Evolutionary conservation across 2,797 vertebrate species (phyloP), one percentile per base, ranked within the genome.

Genomic region (Todus mexicanus): DNA sequence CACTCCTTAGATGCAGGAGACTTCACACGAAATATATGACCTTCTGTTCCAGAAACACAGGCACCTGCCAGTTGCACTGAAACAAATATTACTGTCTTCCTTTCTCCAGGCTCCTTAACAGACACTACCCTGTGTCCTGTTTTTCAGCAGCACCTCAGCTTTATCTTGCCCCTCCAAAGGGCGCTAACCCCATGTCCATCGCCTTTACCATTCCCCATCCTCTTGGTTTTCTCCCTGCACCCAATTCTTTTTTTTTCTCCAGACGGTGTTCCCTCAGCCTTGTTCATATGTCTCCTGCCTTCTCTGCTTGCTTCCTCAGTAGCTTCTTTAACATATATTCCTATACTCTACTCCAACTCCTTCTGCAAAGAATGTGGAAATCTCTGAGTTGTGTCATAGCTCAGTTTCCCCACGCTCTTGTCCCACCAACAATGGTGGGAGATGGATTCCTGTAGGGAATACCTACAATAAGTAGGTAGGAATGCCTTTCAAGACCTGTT

Each of bases 1-100:
- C 43, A 72, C 89, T 92, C 89, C 65, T 63, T 63, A 77, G 72
- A 64, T 63, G n/a, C 63, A 75, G 73, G 63, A 81, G 65, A 63
- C 59, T 88, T 89, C 57, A 82, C 83, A 85, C 68, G 85, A 92
- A 75, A 87, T 54, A 54, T 80, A 85, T 85, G 89, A 80, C 89
- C 84, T 90, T 84, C 87, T 82, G 65, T 89, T 89, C 81, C 73
- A 69, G 61, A 92, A 92, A 57, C 59, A 90, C 27, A 53, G 73
- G 65, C 75, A 92, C 13, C 2, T 85, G 88, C 70, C 77, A 51
- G 12, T 77, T 90, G 66, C 56, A n/a, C 70, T 60, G 68, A 82
- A 86, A 48, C 33, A 88, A 70, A 40, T 50, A 69, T 21, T 88
- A 37, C 21, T 0, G 0, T 64, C 68, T 74, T 69, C 40, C 51